phyloP scores from a whole-genome alignment of 1,140 invertebrate genomes.

The Delia radicum region DNA sequence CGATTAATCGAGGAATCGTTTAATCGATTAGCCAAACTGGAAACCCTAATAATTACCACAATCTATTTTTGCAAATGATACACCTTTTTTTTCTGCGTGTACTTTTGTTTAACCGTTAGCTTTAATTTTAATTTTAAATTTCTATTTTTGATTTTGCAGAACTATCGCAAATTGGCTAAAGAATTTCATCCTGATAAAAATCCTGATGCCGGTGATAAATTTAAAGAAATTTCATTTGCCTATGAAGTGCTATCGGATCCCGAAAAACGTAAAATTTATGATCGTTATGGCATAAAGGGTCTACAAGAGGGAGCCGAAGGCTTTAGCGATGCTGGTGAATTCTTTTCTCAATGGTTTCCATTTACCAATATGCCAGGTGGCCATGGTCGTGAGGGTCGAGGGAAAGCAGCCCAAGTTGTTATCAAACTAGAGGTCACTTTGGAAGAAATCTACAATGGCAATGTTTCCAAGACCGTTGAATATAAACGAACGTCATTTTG shows the following conservation, averaged over 20 bases:
- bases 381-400: constrained; percentile 38
- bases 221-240: constrained; percentile 87
- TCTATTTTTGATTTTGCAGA: constrained; percentile 65
- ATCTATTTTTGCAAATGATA: too few species aligned
- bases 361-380: constrained; percentile 55
- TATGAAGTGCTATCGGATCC: constrained; percentile 80
- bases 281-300: constrained; percentile 76
- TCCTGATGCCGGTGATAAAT: constrained; percentile 76
- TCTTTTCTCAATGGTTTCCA: constrained; percentile 62
- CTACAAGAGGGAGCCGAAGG: constrained; percentile 71
- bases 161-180: constrained; percentile 81
- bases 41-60: too few species aligned
- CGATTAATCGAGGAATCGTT: too few species aligned
- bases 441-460: constrained; percentile 89
- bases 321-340: constrained; percentile 62
- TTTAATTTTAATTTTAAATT: too few species aligned
- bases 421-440: constrained; percentile 70
- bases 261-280: constrained; percentile 71
- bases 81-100: too few species aligned
- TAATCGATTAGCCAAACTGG: too few species aligned
- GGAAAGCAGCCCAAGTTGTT: constrained; percentile 41
- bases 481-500: constrained; percentile 83
- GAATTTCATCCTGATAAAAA: constrained; percentile 90
- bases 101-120: too few species aligned
- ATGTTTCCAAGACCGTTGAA: constrained; percentile 76